Evolutionary conservation across 2,888 invertebrate genomes (phyloP), one percentile per base, ranked within the genome.

Genomic region (Abrostola triplasia): DNA sequence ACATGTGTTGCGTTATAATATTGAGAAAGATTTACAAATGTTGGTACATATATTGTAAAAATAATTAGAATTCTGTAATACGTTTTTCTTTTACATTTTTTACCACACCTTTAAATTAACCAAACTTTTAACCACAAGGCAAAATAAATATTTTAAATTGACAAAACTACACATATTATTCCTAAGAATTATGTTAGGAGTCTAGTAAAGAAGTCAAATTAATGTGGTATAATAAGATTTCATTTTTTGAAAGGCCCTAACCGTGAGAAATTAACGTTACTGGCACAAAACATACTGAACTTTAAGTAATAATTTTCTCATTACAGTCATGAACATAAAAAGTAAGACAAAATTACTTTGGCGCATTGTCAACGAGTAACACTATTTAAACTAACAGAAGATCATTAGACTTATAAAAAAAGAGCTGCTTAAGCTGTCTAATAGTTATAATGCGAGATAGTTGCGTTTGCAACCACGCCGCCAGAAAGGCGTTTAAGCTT

Each of bases 11-110:
- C 36, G 40, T 59, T 64, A 52, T 50, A 65, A 79, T 76, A 69
- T 69, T 69, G 67, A 54, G 59, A 76, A 71, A 67, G 24, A 67
- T 69, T 66, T 67, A 62, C 53, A 9, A 50, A 63, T 56, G 59
- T 65, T 35, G 35, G 49, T 50, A 40, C 24, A 13, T 49, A 56
- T 51, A 60, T n/a, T n/a, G 55, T 24, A 47, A 70, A 75, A 49
- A 58, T 24, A 63, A 68, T 69, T 70, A 58, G 59, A 44, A 64
- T 65, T 56, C 48, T 57, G 49, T 37, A 41, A 59, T 36, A 24
- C 44, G 49, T 66, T 54, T 70, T 67, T 70, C 55, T 59, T 52
- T 47, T 35, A 50, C 12, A 13, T 49, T 71, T 57, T 73, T 71
- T 65, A 61, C 59, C 63, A 66, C 51, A 63, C 36, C 50, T 64